A percentile compares a stretch with the other conserved stretches of the same genome.
Conservation (phyloP, 2,797 vertebrate species). For the Manis javanica region DNA sequence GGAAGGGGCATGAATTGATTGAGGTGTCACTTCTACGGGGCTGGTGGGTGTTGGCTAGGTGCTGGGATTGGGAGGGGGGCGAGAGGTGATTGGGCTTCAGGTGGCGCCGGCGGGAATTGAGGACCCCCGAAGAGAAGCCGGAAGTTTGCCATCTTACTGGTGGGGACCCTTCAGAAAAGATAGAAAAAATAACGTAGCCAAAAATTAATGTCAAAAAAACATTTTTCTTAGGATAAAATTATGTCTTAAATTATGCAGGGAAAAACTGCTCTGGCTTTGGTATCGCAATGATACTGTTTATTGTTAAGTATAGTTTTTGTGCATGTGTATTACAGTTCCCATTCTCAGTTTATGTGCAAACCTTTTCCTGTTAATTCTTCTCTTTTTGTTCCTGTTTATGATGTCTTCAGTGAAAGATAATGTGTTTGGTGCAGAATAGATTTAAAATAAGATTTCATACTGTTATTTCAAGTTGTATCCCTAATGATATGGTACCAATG, state of each 20-base stretch:
- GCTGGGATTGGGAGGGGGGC: too few species aligned
- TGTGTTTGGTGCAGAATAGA: background rate
- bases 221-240: conserved; percentile 17
- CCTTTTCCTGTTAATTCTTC: conserved; percentile 61
- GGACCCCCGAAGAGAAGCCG: too few species aligned
- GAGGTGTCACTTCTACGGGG: too few species aligned
- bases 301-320: conserved; percentile 17
- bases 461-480: conserved; percentile 69
- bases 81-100: too few species aligned
- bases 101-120: too few species aligned
- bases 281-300: conserved; percentile 4
- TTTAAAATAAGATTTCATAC: conserved; percentile 65
- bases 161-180: background rate
- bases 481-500: conserved; percentile 65
- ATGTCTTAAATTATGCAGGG: conserved; percentile 32
- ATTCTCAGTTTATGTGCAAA: conserved; percentile 68
- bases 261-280: background rate
- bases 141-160: too few species aligned
- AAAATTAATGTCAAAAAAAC: conserved; percentile 49
- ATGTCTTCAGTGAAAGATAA: background rate
- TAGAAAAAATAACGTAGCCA: conserved; percentile 12
- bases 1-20: too few species aligned
- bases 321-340: background rate
- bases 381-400: conserved; percentile 4
- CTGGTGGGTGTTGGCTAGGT: too few species aligned